These are phyloP conservation scores for Aegotheles bennettii DNA, from an alignment of 2,113 vertebrate species.

Conservation along the genomic window DNA sequence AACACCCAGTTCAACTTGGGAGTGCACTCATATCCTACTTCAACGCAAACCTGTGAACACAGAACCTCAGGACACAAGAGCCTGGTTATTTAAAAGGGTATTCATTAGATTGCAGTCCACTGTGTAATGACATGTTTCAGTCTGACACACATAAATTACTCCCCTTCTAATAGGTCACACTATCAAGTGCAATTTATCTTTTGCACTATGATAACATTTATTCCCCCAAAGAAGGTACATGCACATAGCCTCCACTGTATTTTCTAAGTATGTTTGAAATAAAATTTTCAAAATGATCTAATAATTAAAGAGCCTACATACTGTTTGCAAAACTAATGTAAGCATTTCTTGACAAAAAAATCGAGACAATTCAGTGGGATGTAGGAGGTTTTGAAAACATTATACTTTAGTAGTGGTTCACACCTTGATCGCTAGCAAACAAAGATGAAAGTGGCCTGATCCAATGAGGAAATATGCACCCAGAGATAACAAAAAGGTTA, in stretches of 20 bases:
- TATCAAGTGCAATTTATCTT: slow-evolving; percentile 17
- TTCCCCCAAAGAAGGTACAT: background rate
- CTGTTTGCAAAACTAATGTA: background rate
- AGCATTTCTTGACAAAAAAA: background rate
- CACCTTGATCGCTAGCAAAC: background rate
- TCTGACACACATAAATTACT: background rate
- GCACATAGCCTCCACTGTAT: background rate
- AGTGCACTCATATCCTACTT: background rate
- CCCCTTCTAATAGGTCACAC: background rate
- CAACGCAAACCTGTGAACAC: background rate
- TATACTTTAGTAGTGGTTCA: background rate
- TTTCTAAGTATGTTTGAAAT: slow-evolving; percentile 10
- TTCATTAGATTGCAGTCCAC: background rate
- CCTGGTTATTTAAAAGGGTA: background rate
- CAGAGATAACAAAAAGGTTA: background rate
- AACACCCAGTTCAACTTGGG: background rate
- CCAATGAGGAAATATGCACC: background rate
- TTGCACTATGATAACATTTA: background rate
- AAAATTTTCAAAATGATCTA: background rate
- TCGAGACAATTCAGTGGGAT: background rate
- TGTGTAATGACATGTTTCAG: background rate
- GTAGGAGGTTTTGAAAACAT: background rate
- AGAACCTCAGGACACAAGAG: background rate
- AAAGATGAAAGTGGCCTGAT: background rate
- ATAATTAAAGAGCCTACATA: background rate